These are phyloP conservation scores for Cyanoramphus novaezelandiae DNA, from an alignment of 2,113 vertebrate genomes.

Conservation along the genomic window DNA sequence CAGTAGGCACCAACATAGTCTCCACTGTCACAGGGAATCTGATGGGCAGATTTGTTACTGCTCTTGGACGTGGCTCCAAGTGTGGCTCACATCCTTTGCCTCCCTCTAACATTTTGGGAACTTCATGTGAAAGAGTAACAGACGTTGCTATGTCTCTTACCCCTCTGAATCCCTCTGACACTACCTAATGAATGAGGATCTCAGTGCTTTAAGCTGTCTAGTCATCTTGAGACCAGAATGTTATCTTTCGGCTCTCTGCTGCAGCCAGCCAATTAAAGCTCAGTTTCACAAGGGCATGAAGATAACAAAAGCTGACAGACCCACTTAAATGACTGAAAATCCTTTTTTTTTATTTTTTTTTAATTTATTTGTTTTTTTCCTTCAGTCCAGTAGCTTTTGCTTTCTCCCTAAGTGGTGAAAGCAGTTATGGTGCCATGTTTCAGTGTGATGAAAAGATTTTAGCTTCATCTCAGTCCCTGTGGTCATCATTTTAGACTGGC, in stretches of 20 bases:
- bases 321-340: not conserved
- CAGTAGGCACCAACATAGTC: not conserved
- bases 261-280: conserved; percentile 36
- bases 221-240: not conserved
- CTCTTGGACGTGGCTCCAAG: fast-evolving
- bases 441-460: not conserved
- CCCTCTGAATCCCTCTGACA: not conserved
- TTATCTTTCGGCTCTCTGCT: not conserved
- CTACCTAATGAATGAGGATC: not conserved
- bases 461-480: not conserved
- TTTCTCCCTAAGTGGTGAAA: not conserved
- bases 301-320: conserved; percentile 28
- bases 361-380: not conserved
- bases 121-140: not conserved
- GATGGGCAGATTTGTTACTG: not conserved
- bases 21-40: not conserved
- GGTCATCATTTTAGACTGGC: not conserved
- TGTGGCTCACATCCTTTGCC: fast-evolving
- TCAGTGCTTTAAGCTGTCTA: not conserved
- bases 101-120: not conserved
- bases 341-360: not conserved
- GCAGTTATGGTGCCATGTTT: not conserved
- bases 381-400: not conserved
- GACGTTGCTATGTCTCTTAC: not conserved
- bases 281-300: not conserved